Base-by-base conservation (phyloP, 2,113 vertebrate species). In the Ciconia stormi region DNA sequence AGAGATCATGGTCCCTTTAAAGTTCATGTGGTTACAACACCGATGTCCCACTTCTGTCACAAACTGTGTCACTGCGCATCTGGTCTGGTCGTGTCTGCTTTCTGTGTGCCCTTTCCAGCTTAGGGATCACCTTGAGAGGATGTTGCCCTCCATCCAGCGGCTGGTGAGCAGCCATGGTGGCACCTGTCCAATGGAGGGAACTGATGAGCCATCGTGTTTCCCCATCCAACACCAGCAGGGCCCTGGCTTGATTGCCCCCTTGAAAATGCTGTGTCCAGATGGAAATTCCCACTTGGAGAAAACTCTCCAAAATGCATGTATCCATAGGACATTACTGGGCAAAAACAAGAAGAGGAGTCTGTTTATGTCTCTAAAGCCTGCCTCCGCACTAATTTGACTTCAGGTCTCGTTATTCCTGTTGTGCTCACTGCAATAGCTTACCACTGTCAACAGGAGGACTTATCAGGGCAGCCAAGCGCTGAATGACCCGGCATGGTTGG, bases 221-320 rank as follows among this genome's bases (percentile, higher is more conserved):
- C 72, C 71, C 44, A 67, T 85, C 82, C 85, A 91, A 19, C 55
- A 80, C n/a, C 85, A 93, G 82, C 93, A 92, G 92, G 74, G 67
- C 55, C 38, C 90, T 86, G 88, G 85, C 76, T 97, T 81, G 44
- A 94, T 49, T 73, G 82, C 42, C 85, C 71, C 95, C 87, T 78
- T 65, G 30, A 93, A 95, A 96, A 87, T 67, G 38, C 63, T 92
- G 85, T 1, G 1, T 90, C 87, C 96, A 95, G 96, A 90, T 94
- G 94, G 93, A 96, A 97, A 94, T 94, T 95, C 96, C 94, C 88
- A 59, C 83, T 92, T 56, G 76, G 86, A 96, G 94, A 90, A 70
- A 90, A 52, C 40, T 77, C 50, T 90, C 42, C 42, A 36, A 86
- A 96, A 65, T 49, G 66, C 79, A 66, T 0, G 0, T 58, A 88